Evolutionary conservation across 2,888 invertebrate species (phyloP), one percentile per base, ranked within the genome.

Genomic region (Rutpela maculata): DNA sequence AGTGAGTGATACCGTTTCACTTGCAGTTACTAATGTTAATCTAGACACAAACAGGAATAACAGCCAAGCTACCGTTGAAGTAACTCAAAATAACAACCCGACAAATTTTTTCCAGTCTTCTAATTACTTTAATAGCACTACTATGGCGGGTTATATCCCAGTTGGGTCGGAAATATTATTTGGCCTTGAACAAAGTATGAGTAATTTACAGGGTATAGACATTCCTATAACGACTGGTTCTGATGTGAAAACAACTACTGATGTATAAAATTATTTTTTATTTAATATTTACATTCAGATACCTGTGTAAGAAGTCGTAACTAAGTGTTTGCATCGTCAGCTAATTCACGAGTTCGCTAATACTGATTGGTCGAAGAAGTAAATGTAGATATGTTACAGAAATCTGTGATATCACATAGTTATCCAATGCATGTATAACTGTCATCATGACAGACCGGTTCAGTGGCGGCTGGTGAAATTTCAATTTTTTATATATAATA

Each of bases 141-240:
- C 91, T 59, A 91, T 91, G 38, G 43, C 74, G 12, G 89, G 88
- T 77, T 86, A 87, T 77, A 91, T 92, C 78, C 92, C 93, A 6
- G 91, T 92, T 0, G 93, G 93, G 0, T 93, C 94, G 0, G 94
- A 94, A 84, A 92, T 92, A 82, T 87, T 93, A 5, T 94, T 93
- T 81, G 91, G 91, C 5, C 91, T 91, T 57, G 88, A 83, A 74
- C 78, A 79, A 17, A 74, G 59, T 26, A 38, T 19, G 22, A 55
- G 62, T 22, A 57, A 35, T 59, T 15, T 65, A 19, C 70, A 70
- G 31, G 63, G 56, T 55, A 55, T 55, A 22, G 80, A 81, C 79
- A 79, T 79, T 79, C 79, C 79, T 71, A 26, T 79, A 18, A 66
- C 56, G 19, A 18, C 55, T 50, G 57, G 11, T 15, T 22, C 70